Conservation (phyloP, 1,140 invertebrate species). For the Aleiodes sp. region DNA sequence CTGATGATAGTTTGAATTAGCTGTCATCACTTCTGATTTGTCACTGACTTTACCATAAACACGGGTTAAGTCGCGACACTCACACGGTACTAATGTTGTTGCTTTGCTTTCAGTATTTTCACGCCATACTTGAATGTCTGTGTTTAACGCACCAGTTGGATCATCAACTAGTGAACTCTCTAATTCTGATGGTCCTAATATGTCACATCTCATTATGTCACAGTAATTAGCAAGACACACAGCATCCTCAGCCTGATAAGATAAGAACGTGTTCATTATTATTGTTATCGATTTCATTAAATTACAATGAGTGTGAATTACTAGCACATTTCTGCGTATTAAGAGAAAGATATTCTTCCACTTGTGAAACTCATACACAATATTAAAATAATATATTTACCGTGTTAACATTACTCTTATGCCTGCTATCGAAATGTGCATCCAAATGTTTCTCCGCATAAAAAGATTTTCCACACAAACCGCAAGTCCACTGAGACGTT, state of each 20-base stretch:
- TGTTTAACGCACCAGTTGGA: slow-evolving; percentile 69
- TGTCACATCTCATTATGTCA: slow-evolving; percentile 94
- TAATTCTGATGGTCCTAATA: slow-evolving; percentile 78
- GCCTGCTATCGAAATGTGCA: slow-evolving; percentile 89
- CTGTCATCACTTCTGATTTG: slow-evolving; percentile 34
- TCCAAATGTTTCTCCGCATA: slow-evolving; percentile 89
- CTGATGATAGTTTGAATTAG: neutral
- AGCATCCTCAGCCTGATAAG: slow-evolving; percentile 84
- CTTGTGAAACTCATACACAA: no score
- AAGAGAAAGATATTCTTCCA: no score
- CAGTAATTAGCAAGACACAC: slow-evolving; percentile 93
- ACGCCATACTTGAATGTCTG: slow-evolving; percentile 72
- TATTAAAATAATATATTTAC: slow-evolving; percentile 65
- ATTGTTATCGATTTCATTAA: neutral
- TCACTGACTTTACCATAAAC: slow-evolving; percentile 21
- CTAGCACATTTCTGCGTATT: no score
- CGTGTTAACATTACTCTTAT: slow-evolving; percentile 85
- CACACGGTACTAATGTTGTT: slow-evolving; percentile 31
- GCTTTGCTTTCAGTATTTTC: slow-evolving; percentile 57
- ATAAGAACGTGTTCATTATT: no score
- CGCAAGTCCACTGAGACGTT: slow-evolving; percentile 89
- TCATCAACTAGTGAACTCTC: slow-evolving; percentile 69
- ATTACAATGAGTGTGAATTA: neutral
- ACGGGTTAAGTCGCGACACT: slow-evolving; percentile 36
- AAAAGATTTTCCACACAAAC: slow-evolving; percentile 92